Conservation (phyloP, 2,888 invertebrate genomes). For the Chesias legatella region DNA sequence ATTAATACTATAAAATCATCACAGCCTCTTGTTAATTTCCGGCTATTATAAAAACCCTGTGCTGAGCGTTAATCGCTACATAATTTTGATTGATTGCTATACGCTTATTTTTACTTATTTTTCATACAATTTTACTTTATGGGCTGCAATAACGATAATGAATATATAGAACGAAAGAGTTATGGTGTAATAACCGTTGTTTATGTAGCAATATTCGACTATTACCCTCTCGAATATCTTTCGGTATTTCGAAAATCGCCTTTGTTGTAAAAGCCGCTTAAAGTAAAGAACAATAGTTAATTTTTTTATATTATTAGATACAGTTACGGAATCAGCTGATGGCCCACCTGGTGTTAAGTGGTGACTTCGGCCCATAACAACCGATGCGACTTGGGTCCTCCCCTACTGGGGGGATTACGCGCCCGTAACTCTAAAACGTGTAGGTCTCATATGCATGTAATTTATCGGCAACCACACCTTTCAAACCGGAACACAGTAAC, state of each 20-base stretch:
- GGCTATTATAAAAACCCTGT: conserved; percentile 46
- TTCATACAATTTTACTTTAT: conserved; percentile 53
- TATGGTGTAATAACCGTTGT: conserved; percentile 42
- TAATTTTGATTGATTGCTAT: conserved; percentile 67
- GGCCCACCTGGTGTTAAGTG: too few species aligned
- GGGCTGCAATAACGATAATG: conserved; percentile 51
- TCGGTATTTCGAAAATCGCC: conserved; percentile 2
- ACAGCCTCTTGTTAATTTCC: conserved; percentile 55
- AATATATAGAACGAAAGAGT: conserved; percentile 47
- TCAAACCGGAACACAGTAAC: too few species aligned
- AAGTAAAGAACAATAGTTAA: too few species aligned
- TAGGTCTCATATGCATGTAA: too few species aligned
- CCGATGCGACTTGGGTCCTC: too few species aligned
- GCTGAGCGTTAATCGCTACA: conserved; percentile 54
- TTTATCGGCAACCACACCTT: too few species aligned
- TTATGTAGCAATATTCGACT: conserved; percentile 35
- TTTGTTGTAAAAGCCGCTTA: conserved; percentile 1
- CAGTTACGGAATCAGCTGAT: too few species aligned
- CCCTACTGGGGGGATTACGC: too few species aligned
- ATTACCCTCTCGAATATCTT: conserved; percentile 34
- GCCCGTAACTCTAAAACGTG: too few species aligned
- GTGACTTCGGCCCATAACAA: too few species aligned
- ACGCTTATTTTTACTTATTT: conserved; percentile 56
- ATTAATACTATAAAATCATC: conserved; percentile 46
- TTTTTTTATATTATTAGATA: too few species aligned